Base-by-base conservation (phyloP, 2,888 invertebrate genomes). In the Serripes groenlandicus region DNA sequence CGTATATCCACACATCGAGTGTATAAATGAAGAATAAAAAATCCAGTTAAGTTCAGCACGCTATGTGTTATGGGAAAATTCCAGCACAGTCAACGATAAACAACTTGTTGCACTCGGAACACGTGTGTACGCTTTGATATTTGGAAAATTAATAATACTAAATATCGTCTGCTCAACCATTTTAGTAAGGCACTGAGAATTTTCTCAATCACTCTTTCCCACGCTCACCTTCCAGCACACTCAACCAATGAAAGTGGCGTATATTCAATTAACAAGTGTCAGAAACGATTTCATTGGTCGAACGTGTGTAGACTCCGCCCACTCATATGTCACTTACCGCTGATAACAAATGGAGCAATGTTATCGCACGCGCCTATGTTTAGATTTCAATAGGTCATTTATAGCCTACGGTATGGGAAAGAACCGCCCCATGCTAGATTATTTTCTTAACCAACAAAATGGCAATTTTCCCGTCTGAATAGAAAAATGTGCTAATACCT, bases 121-220 rank as follows among this genome's bases (percentile, higher is more conserved):
- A 66, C 54, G 52, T 66, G 66, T 54, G 32, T 34, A 18, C 35
- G 26, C 34, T 75, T 52, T 37, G 62, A 54, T 64, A 42, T 64
- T 64, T 28, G 49, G 42, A 18, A 34, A 75, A 75, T 75, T 66
- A 52, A 66, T 66, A 70, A 56, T 70, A 18, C 54, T 21, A 70
- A 56, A 70, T 49, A n/a, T 70, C 23, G 66, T 34, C 37, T 66
- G 66, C 35, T 42, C 34, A 66, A 28, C 66, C 66, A 66, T 66
- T 66, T 66, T 66, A 35, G 66, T 66, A 66, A n/a, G 78, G 78
- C 88, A 90, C 88, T 92, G 92, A 91, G 92, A 92, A 92, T 90
- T 84, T 88, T 83, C 83, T 85, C 84, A 85, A 87, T 85, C 80
- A 86, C 85, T 79, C 87, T 83, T 92, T 92, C 92, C 92, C 92